A percentile compares a stretch with the other conserved stretches of the same genome.
Evolutionary conservation across 92 coral and sea anemone species (phyloP).

Genomic region (Heliopora coerulea): DNA sequence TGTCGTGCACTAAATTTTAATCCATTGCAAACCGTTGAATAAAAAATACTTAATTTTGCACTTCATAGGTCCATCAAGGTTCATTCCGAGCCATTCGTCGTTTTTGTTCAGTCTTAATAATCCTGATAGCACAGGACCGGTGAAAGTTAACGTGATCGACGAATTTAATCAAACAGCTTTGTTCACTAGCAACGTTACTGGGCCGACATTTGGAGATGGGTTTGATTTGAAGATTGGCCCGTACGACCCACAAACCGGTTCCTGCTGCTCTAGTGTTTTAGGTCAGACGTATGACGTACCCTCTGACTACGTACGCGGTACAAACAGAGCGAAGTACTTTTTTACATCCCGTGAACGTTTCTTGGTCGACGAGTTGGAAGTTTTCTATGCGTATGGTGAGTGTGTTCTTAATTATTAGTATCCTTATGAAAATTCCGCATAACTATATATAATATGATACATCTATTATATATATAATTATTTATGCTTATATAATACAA

Average conservation of each 20-base stretch:
- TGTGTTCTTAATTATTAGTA: no score
- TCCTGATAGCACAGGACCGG: slow-evolving; percentile 11
- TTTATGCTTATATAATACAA: no score
- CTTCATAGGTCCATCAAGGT: slow-evolving; percentile 14
- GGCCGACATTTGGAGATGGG: slow-evolving; percentile 31
- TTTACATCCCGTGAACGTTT: slow-evolving; percentile 3
- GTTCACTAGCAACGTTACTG: background rate
- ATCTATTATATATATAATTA: no score
- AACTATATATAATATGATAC: no score
- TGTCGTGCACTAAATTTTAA: background rate
- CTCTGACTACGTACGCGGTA: background rate
- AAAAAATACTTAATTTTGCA: background rate
- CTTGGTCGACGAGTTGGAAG: slow-evolving; percentile 10
- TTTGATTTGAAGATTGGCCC: slow-evolving; percentile 12
- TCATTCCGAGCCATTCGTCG: slow-evolving; percentile 15
- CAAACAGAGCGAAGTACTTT: slow-evolving; percentile 10
- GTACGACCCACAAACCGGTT: background rate
- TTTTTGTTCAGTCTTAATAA: slow-evolving; percentile 32
- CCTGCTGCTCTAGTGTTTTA: slow-evolving; percentile 10
- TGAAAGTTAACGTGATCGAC: background rate
- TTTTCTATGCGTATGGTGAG: slow-evolving; percentile 34
- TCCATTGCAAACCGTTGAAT: no score
- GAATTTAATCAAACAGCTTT: background rate
- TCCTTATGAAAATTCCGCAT: no score
- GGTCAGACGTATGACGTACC: slow-evolving; percentile 21